Percentiles rank a stretch among this genome's conserved stretches.
These are phyloP conservation scores for Epinephelus awoara DNA, from an alignment of 2,797 vertebrate genomes.

Conservation along the genomic window DNA sequence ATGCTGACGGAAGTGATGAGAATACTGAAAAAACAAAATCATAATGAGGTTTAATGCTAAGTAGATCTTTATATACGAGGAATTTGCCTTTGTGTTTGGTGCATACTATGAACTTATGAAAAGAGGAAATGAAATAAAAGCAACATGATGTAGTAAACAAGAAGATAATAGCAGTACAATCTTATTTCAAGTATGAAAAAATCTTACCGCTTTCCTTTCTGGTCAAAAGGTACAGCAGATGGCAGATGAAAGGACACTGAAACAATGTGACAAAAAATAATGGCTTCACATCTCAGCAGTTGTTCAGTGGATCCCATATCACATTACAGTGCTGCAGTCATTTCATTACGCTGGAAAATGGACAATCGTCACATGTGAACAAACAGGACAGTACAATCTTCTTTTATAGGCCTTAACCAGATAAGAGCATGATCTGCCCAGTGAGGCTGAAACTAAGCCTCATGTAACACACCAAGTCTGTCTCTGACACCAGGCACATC, in stretches of 20 bases:
- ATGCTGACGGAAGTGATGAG: background rate
- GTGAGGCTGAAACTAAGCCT: background rate
- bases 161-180: background rate
- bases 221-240: conserved; percentile 94
- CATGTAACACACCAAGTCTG: background rate
- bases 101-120: too few species aligned
- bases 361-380: background rate
- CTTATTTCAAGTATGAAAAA: conserved; percentile 11
- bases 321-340: background rate
- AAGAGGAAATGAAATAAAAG: conserved; percentile 32
- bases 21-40: conserved; percentile 2
- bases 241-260: conserved; percentile 94
- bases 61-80: too few species aligned
- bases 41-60: too few species aligned
- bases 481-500: background rate
- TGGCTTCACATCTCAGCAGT: background rate
- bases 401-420: background rate
- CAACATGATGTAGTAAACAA: background rate
- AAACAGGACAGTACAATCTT: background rate
- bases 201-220: conserved; percentile 91
- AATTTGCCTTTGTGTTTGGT: too few species aligned
- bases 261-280: conserved; percentile 53
- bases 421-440: conserved; percentile 2
- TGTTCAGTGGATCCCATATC: background rate
- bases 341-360: background rate